Evolutionary conservation across 2,888 invertebrate genomes (phyloP).

Genomic region (Camptogramma bilineatum): DNA sequence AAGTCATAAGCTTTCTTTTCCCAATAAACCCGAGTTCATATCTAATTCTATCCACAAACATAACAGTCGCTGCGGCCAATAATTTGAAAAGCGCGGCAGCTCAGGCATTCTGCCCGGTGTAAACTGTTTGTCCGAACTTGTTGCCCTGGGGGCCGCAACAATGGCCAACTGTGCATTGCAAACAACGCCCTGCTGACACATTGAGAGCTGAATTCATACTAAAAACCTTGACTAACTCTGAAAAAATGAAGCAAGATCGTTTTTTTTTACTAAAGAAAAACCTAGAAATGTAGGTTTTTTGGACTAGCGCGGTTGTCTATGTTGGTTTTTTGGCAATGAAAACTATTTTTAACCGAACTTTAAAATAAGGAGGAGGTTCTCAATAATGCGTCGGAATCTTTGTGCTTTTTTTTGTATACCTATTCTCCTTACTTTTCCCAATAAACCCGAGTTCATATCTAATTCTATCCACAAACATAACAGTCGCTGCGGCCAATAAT

Average conservation of each 20-base stretch:
- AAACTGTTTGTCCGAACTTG: slow-evolving; percentile 51
- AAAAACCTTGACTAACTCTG: too few relatives aligned
- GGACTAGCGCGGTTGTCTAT: too few relatives aligned
- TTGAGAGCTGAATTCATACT: slow-evolving; percentile 4
- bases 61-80: slow-evolving; percentile 26
- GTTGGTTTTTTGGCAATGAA: too few relatives aligned
- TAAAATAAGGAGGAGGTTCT: too few relatives aligned
- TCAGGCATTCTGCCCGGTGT: slow-evolving; percentile 23
- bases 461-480: slow-evolving; percentile 12
- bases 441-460: slow-evolving; percentile 12
- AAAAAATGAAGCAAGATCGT: too few relatives aligned
- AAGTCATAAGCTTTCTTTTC: too few relatives aligned
- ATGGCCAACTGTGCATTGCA: slow-evolving; percentile 37
- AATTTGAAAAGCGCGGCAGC: slow-evolving; percentile 26
- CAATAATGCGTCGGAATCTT: too few relatives aligned
- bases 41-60: slow-evolving; percentile 16
- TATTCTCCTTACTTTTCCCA: too few relatives aligned
- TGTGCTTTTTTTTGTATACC: too few relatives aligned
- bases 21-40: slow-evolving; percentile 8
- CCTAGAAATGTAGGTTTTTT: too few relatives aligned
- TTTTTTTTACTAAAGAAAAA: too few relatives aligned
- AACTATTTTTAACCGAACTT: too few relatives aligned
- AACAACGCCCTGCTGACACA: slow-evolving; percentile 7
- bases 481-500: slow-evolving; percentile 29
- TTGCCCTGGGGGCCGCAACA: slow-evolving; percentile 42